Evolutionary conservation across 2,113 vertebrate genomes (phyloP).

Genomic region (Eupsittula cactorum): DNA sequence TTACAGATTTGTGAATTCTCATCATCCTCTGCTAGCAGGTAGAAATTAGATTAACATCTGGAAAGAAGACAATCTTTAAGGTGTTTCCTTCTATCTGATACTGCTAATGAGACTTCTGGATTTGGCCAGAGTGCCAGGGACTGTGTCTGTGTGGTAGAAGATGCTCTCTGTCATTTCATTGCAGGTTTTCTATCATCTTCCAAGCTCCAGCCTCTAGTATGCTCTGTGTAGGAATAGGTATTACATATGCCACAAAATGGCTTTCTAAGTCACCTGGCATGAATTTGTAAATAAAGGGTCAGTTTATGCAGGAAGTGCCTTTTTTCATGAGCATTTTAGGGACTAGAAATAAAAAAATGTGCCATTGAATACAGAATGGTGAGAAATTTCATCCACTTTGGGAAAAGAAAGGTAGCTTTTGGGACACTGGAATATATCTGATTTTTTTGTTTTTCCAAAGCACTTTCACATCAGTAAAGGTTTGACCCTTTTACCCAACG

Average conservation of each 20-base stretch:
- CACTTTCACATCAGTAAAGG: not conserved
- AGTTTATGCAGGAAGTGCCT: not conserved
- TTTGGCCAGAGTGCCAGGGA: not conserved
- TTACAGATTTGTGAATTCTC: not conserved
- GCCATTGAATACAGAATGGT: not conserved
- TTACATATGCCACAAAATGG: not conserved
- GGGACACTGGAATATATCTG: not conserved
- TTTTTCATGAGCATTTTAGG: not conserved
- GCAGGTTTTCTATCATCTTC: not conserved
- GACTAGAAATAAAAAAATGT: not conserved
- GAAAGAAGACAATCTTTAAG: not conserved
- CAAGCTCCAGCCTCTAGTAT: not conserved
- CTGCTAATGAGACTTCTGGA: not conserved
- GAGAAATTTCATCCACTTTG: not conserved
- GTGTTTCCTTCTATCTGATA: not conserved
- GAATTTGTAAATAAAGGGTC: not conserved
- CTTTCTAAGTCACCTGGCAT: not conserved
- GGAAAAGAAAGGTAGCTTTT: not conserved
- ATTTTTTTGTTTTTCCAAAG: not conserved
- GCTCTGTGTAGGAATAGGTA: not conserved
- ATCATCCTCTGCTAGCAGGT: not conserved
- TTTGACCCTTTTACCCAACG: not conserved
- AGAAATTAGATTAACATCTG: slow-evolving; percentile 14
- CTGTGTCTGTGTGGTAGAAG: not conserved
- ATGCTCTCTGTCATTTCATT: not conserved